Conservation (phyloP, 2,113 vertebrate species). For the Marmota monax region DNA sequence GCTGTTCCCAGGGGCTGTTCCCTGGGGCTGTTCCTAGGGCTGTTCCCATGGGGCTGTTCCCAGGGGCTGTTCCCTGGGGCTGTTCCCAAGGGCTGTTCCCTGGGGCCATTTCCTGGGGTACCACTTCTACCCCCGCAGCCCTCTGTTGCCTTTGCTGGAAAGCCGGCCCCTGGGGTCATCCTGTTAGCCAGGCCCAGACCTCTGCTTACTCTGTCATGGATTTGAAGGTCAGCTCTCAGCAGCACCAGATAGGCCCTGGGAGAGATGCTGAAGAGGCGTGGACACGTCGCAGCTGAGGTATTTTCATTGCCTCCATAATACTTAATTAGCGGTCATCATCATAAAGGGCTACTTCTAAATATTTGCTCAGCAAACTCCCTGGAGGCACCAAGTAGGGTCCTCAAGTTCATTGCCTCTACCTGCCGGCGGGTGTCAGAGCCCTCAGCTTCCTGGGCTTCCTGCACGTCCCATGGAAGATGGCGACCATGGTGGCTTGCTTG, state of each 20-base stretch:
- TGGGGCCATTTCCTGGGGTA: background rate
- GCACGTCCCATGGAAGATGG: background rate
- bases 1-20: background rate
- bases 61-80: no score
- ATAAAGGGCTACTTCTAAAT: background rate
- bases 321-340: background rate
- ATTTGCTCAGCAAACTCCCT: background rate
- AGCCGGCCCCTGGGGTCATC: background rate
- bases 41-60: rapidly evolving
- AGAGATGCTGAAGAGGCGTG: background rate
- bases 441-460: background rate
- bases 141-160: background rate
- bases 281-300: background rate
- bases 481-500: background rate
- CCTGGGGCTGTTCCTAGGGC: no score
- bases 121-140: background rate
- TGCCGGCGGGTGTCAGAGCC: background rate
- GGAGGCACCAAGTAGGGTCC: background rate
- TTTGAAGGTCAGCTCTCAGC: background rate
- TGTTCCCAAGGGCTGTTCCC: no score
- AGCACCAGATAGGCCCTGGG: background rate
- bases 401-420: background rate
- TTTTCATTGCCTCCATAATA: background rate
- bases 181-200: no score
- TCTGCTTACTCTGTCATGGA: background rate